Percentiles rank a stretch among this genome's conserved stretches.
Evolutionary conservation across 2,888 invertebrate genomes (phyloP).

Genomic region (Cyclophora albipunctata): DNA sequence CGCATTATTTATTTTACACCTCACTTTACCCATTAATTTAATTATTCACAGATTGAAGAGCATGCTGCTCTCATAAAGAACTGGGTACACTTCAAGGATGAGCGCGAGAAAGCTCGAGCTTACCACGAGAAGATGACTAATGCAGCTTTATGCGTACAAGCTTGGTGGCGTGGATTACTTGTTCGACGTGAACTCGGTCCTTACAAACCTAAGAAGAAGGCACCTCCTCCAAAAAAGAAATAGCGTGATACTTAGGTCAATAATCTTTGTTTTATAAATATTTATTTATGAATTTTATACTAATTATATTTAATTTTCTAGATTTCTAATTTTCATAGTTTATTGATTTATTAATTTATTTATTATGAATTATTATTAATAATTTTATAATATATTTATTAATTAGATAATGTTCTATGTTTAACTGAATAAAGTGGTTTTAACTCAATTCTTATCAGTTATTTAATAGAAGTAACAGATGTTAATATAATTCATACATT

Average conservation of each 20-base stretch:
- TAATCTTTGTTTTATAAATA: not conserved
- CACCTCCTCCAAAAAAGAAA: not conserved
- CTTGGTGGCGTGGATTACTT: slow-evolving; percentile 65
- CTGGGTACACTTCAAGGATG: slow-evolving; percentile 53
- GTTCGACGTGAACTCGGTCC: slow-evolving; percentile 58
- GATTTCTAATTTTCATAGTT: not conserved
- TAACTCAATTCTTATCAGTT: too few species aligned
- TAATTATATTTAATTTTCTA: not conserved
- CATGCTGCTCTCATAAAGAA: slow-evolving; percentile 41
- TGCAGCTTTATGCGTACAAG: slow-evolving; percentile 51
- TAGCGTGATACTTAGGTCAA: not conserved
- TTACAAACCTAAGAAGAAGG: slow-evolving; percentile 35
- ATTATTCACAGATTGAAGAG: slow-evolving; percentile 31
- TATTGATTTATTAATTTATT: not conserved
- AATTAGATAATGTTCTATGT: too few species aligned
- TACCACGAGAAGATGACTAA: slow-evolving; percentile 50
- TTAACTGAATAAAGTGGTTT: too few species aligned
- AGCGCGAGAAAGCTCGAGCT: slow-evolving; percentile 38
- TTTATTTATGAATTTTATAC: not conserved
- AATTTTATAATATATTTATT: not conserved
- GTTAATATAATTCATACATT: too few species aligned
- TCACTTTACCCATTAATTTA: too few species aligned
- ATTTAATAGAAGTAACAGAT: too few species aligned
- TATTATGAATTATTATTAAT: not conserved
- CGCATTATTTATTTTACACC: too few species aligned